Evolutionary conservation across 2,797 vertebrate species (phyloP).

Genomic region (Spinus pinus): DNA sequence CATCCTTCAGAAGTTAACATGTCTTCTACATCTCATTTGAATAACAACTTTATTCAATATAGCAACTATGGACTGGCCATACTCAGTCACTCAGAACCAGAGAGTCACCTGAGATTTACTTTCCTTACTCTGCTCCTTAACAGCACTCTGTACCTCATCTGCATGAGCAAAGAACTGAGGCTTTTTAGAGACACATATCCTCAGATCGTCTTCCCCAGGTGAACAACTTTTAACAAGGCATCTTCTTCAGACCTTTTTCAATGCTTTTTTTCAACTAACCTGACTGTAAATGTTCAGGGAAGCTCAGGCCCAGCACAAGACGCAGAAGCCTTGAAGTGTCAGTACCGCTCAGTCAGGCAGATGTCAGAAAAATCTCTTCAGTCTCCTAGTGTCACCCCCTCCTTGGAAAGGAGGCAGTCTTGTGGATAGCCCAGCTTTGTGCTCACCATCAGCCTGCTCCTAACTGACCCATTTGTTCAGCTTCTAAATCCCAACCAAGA

Average conservation of each 20-base stretch:
- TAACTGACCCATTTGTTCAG: background rate
- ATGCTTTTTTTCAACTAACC: background rate
- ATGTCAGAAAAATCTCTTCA: background rate
- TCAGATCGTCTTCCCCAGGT: background rate
- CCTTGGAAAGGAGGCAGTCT: background rate
- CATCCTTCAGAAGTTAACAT: background rate
- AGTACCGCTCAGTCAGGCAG: background rate
- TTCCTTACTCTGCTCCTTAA: background rate
- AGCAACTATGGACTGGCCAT: background rate
- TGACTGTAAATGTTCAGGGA: background rate
- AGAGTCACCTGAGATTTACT: background rate
- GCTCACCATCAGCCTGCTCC: background rate
- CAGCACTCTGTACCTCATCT: background rate
- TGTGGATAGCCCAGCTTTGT: background rate
- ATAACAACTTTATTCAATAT: background rate
- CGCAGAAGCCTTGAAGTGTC: background rate
- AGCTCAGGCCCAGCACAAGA: background rate
- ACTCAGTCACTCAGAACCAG: background rate
- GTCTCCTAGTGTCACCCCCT: background rate
- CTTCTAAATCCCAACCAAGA: background rate
- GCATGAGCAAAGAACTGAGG: background rate
- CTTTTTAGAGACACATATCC: background rate
- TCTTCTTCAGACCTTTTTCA: background rate
- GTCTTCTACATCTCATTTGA: background rate
- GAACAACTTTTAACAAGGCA: background rate